Evolutionary conservation across 2,888 invertebrate species (phyloP).

Genomic region (Lasiommata megera): DNA sequence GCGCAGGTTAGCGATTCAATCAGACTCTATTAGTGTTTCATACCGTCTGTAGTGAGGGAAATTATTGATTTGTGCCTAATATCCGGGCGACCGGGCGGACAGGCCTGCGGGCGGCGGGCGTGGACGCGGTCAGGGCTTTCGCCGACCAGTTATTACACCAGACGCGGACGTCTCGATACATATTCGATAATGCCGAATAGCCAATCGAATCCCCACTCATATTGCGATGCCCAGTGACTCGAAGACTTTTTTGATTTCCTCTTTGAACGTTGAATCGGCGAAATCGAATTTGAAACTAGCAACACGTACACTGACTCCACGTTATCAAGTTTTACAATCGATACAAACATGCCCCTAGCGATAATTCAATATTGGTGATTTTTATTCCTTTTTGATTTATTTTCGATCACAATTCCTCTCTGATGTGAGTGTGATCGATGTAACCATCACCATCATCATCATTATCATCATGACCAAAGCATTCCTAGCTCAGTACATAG

Average conservation of each 20-base stretch:
- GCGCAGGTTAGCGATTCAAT: conserved; percentile 51
- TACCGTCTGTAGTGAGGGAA: conserved; percentile 55
- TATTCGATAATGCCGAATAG: conserved; percentile 37
- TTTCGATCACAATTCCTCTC: no score
- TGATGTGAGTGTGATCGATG: no score
- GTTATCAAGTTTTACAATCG: not conserved
- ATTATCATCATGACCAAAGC: no score
- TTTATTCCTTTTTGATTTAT: no score
- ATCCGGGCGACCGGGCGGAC: conserved; percentile 57
- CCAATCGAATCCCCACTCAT: conserved; percentile 40
- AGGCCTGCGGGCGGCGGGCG: conserved; percentile 56
- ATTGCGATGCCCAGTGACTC: conserved; percentile 32
- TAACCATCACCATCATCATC: no score
- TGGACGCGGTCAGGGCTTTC: conserved; percentile 55
- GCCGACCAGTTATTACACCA: conserved; percentile 42
- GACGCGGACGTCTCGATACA: conserved; percentile 40
- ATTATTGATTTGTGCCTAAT: conserved; percentile 77
- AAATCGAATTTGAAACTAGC: conserved; percentile 16
- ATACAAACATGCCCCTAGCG: no score
- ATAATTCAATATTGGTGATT: no score
- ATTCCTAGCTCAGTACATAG: no score
- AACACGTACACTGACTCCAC: not conserved
- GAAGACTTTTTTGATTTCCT: conserved; percentile 27
- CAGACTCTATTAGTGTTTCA: conserved; percentile 59
- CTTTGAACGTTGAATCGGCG: conserved; percentile 21